Evolutionary conservation across 92 coral and sea anemone species (phyloP), one percentile per base, ranked within the genome.

Genomic region (Muricea muricata): DNA sequence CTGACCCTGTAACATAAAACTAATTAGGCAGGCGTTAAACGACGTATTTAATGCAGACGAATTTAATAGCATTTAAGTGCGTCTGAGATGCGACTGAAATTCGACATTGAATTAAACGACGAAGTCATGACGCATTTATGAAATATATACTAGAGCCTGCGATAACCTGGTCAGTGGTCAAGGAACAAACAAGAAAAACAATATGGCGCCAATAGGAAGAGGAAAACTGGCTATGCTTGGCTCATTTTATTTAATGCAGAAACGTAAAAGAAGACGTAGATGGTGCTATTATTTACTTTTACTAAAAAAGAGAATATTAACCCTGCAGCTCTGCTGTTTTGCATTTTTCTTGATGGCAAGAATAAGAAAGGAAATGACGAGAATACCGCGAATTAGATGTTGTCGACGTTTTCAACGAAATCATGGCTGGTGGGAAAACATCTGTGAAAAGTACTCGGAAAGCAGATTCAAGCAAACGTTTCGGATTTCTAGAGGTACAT

Each of bases 401-500:
- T 80, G 77, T 30, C 71, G 77, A 11, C 85, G 77, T 30, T 45
- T 69, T 26, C 32, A 14, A 65, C 56, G 90, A 81, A 87, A 87
- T 47, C 35, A 8, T 28, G 90, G 88, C 18, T 65, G 88, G 91
- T 88, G 65, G 66, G 69, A 63, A 63, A 9, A 23, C 24, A 65
- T 83, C 26, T 87, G 87, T 68, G 41, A 26, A 68, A 65, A 24
- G 6, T 81, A 90, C 54, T 88, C 89, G 47, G 85, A 65, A 31
- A 58, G 35, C 28, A 35, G 83, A 21, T 89, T 89, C 88, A 85
- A 84, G 83, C 76, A 84, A 78, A 89, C 92, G 5, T 85, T 89
- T 65, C 25, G 91, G 45, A 45, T 84, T 14, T 84, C 91, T 28
- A 65, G 80, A 42, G 63, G 50, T 23, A 88, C 89, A 34, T 88